phyloP scores from a whole-genome alignment of 2,113 vertebrate genomes.

The Spilogale gracilis region DNA sequence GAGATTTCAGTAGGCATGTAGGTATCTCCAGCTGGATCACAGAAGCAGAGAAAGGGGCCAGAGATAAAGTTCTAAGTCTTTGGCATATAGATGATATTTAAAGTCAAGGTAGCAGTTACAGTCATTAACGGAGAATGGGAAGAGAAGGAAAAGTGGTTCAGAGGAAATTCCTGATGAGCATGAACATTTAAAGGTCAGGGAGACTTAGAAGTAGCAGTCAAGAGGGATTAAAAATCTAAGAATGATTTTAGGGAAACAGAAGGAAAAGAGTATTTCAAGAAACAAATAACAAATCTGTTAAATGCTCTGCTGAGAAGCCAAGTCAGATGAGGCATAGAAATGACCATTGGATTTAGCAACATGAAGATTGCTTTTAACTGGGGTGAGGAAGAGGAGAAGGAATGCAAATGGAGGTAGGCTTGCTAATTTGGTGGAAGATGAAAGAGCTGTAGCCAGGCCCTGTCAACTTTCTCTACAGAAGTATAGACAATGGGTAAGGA shows the following conservation, averaged over 20 bases:
- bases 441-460: background rate
- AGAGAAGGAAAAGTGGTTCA: background rate
- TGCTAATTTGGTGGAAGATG: background rate
- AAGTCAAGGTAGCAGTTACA: background rate
- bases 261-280: background rate
- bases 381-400: background rate
- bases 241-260: background rate
- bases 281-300: background rate
- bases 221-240: background rate
- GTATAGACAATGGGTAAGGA: background rate
- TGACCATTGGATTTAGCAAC: background rate
- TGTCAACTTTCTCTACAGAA: background rate
- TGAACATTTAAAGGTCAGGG: background rate
- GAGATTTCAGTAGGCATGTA: background rate
- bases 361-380: background rate
- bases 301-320: background rate
- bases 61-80: background rate
- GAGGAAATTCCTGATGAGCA: conserved; percentile 3
- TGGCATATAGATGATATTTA: background rate
- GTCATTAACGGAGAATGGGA: background rate
- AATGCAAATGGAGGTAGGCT: background rate
- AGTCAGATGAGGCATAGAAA: background rate
- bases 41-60: background rate
- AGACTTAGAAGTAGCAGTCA: background rate
- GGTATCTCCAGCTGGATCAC: background rate